Evolutionary conservation across 2,888 invertebrate species (phyloP), one percentile per base, ranked within the genome.

Genomic region (Pristionchus mayeri): DNA sequence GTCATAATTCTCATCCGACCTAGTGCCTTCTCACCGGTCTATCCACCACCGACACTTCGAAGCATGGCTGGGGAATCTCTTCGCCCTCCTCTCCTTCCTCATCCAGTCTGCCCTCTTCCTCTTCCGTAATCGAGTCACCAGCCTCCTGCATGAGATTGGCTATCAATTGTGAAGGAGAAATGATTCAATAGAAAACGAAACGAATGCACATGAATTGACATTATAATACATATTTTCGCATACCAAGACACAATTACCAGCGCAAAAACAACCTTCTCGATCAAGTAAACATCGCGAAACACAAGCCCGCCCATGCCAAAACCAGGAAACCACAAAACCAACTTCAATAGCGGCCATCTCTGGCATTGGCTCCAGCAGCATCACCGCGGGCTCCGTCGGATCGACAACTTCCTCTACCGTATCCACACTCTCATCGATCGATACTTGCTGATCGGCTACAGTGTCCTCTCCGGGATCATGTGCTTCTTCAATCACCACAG

Each of bases 321-420:
- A 67, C 27, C 27, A 9, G 44, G 13, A 44, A 13, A 44, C 6
- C 44, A 44, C 13, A 44, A 44, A 44, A 16, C 63, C 18, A 2
- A 78, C 78, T 40, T 78, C 78, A 2, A 78, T n/a, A 1, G 40
- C 75, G 0, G 75, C 75, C 40, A 75, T 40, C 44, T 75, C 75
- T 9, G 44, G 75, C 75, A 75, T 44, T 40, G 40, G n/a, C n/a
- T 75, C 75, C 34, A 30, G 30, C 63, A 63, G 34, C 63, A 63
- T 63, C 63, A 16, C 63, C 16, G 11, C 63, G 13, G 34, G 34
- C 3, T 57, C n/a, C 3, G 34, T 30, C 34, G 30, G 16, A 34
- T 63, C 63, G 63, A 63, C 34, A 63, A n/a, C 63, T 16, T 11
- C 30, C 21, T 63, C 63, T 63, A 63, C 63, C 30, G 63, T 63